These are phyloP conservation scores for Onychomys leucogaster DNA, from an alignment of 2,797 vertebrate species.

Conservation along the genomic window DNA sequence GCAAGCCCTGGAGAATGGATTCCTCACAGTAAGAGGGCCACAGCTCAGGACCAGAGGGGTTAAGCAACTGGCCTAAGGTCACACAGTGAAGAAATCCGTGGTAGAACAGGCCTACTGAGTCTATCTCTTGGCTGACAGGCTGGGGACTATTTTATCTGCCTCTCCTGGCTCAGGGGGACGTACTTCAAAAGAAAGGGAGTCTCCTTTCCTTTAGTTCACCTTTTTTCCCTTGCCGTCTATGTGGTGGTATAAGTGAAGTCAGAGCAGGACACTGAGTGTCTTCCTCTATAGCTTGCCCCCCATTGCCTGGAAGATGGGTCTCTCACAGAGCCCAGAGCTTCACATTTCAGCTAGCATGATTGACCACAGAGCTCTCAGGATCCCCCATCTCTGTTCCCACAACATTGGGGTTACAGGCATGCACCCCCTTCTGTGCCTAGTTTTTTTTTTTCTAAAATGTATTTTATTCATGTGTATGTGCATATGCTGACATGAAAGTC, in stretches of 20 bases:
- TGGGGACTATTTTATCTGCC: background rate
- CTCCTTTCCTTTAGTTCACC: background rate
- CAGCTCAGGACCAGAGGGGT: background rate
- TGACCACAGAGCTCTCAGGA: no score
- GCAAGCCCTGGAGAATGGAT: background rate
- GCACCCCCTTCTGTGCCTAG: no score
- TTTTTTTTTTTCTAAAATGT: background rate
- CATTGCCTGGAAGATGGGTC: background rate
- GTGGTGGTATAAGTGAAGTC: background rate
- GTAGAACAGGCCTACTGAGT: background rate
- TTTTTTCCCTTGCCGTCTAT: background rate
- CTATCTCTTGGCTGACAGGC: background rate
- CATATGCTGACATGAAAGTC: background rate
- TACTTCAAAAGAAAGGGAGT: background rate
- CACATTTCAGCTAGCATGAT: background rate
- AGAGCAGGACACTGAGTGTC: background rate
- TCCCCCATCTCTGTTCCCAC: background rate
- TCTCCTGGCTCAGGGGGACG: background rate
- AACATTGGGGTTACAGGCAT: background rate
- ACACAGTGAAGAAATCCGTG: background rate
- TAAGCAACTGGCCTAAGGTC: background rate
- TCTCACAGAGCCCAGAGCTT: background rate
- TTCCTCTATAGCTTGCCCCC: background rate
- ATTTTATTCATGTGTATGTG: background rate
- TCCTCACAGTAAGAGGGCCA: background rate